These are phyloP conservation scores for Xylota sylvarum DNA, from an alignment of 2,888 invertebrate genomes.

Conservation along the genomic window DNA sequence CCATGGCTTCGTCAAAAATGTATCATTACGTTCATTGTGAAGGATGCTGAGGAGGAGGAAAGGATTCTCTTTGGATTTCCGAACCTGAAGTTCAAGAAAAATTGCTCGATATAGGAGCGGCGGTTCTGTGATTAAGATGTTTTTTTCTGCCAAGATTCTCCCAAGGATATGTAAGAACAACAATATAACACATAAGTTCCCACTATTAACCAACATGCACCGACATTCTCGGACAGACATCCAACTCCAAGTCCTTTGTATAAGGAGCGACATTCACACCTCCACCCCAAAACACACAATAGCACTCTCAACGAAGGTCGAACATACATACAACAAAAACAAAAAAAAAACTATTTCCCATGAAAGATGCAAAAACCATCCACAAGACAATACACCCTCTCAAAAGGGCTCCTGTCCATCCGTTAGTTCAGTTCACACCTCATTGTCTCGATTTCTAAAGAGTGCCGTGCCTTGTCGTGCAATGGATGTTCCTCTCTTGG, in stretches of 20 bases:
- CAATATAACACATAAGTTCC: neutral
- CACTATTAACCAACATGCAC: neutral
- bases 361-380: conserved; percentile 22
- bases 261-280: conserved; percentile 16
- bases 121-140: no score
- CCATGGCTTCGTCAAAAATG: no score
- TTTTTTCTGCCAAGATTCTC: no score
- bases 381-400: conserved; percentile 29
- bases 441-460: conserved; percentile 53
- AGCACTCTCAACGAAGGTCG: neutral
- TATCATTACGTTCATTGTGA: no score
- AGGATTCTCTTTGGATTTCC: no score
- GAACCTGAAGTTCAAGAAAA: no score
- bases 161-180: no score
- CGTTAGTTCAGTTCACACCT: conserved; percentile 55
- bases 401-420: conserved; percentile 26
- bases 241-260: neutral
- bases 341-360: conserved; percentile 25
- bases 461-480: conserved; percentile 13
- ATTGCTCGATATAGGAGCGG: no score
- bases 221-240: no score
- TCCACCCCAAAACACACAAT: neutral
- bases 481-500: neutral
- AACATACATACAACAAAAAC: neutral
- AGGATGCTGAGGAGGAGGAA: no score